Conservation (phyloP, 2,888 invertebrate species). For the Latheticus oryzae region DNA sequence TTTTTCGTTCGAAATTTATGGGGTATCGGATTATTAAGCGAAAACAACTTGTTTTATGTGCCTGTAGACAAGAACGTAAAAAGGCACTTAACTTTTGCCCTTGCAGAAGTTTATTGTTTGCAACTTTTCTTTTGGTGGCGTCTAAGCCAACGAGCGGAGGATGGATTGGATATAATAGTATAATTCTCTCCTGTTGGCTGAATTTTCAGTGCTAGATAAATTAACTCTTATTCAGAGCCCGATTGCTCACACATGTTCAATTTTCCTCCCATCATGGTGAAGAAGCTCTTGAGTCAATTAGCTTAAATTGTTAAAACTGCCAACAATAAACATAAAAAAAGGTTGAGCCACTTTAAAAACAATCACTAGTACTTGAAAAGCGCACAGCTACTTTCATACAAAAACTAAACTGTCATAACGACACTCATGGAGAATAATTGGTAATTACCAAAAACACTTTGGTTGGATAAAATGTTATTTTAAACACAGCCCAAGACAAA, state of each 20-base stretch:
- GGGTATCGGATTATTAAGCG: constrained; percentile 12
- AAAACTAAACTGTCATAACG: constrained; percentile 22
- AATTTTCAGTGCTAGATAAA: no score
- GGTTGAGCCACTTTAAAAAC: constrained; percentile 20
- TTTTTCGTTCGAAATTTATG: constrained; percentile 16
- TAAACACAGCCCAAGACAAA: constrained; percentile 22
- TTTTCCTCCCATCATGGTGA: no score
- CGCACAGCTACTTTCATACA: constrained; percentile 17
- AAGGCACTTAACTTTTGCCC: no score
- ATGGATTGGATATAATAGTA: no score
- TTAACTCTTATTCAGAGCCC: no score
- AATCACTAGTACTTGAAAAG: constrained; percentile 14
- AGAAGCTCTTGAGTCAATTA: constrained; percentile 23
- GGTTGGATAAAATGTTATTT: constrained; percentile 23
- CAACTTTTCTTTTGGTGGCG: no score
- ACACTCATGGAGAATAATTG: constrained; percentile 28
- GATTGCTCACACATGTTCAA: constrained; percentile 2
- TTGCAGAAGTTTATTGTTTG: no score
- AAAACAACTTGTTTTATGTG: neutral
- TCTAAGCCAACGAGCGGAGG: no score
- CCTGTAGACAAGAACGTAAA: neutral
- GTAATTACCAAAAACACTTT: constrained; percentile 32
- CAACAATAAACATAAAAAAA: constrained; percentile 18
- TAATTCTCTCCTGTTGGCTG: no score
- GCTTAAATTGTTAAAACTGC: constrained; percentile 24